Evolutionary conservation across 2,888 invertebrate genomes (phyloP), one percentile per base, ranked within the genome.

Genomic region (Pristionchus japonicus): DNA sequence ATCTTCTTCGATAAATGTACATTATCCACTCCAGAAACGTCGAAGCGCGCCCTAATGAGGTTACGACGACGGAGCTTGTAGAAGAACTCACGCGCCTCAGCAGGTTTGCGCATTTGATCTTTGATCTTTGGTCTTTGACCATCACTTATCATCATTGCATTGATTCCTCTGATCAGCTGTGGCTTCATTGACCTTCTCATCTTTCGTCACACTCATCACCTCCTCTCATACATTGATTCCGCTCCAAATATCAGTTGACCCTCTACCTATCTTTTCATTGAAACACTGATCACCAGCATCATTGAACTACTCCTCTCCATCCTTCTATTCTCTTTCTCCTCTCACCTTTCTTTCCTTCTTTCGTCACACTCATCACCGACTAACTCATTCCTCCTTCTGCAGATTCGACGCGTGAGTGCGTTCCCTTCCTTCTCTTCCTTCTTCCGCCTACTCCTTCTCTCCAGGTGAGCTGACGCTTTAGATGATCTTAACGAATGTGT

Each of bases 371-470:
- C 67, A 34, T 17, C n/a, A 67, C 20, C 52, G 52, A 70, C 70
- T 23, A 70, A 37, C 15, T 15, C 15, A 70, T 70, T 70, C 37
- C 37, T 34, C 17, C 23, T 4, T 3, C 57, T 57, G 57, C 57
- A 80, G 43, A 47, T 49, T 27, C 47, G 80, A 80, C 47, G 80
- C 43, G 80, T 49, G 80, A 80, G 80, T 80, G 80, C 49, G 47
- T 49, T 47, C 47, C 6, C 27, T 0, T 23, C 31, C 47, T n/a
- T 31, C 80, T 23, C 27, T 27, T 47, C 43, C 20, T 43, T 77
- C 47, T n/a, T 77, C 43, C 43, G 6, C 52, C 20, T 34, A 27
- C 52, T n/a, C n/a, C n/a, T n/a, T n/a, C n/a, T n/a, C n/a, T n/a
- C n/a, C n/a, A n/a, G n/a, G n/a, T n/a, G n/a, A n/a, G n/a, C n/a